phyloP scores from a whole-genome alignment of 1,140 invertebrate species.

The Lasaia peninsularis region DNA sequence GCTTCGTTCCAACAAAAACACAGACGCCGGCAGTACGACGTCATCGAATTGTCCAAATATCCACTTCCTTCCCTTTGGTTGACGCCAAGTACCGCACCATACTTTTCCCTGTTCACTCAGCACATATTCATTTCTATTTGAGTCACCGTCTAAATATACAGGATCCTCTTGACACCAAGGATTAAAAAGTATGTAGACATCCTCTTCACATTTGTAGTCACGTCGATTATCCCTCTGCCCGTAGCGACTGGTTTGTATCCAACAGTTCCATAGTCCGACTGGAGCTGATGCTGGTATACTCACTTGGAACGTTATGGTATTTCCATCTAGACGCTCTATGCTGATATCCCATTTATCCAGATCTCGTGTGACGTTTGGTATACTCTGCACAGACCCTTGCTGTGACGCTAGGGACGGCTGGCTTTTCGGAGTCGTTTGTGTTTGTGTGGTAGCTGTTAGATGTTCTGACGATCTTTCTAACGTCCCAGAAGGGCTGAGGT shows the following conservation, averaged over 20 bases:
- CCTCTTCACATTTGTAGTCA: conserved; percentile 79
- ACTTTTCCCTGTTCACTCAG: conserved; percentile 87
- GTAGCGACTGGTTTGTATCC: conserved; percentile 79
- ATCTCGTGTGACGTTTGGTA: conserved; percentile 72
- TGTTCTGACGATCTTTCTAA: conserved; percentile 64
- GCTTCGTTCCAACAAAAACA: conserved; percentile 81
- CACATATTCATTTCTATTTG: conserved; percentile 83
- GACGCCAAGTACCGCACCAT: conserved; percentile 83
- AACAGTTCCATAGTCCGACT: conserved; percentile 84
- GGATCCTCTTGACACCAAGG: conserved; percentile 86
- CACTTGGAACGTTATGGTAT: conserved; percentile 80
- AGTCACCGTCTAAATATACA: conserved; percentile 83
- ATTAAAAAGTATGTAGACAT: conserved; percentile 88
- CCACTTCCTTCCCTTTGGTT: conserved; percentile 84
- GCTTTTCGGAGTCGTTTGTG: conserved; percentile 54
- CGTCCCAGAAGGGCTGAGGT: conserved; percentile 66
- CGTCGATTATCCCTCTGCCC: conserved; percentile 75
- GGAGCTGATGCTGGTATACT: conserved; percentile 79
- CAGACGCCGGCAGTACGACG: conserved; percentile 80
- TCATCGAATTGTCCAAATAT: conserved; percentile 87
- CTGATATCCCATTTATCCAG: conserved; percentile 80
- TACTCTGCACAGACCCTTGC: conserved; percentile 69
- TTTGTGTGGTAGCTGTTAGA: conserved; percentile 52
- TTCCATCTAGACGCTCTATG: conserved; percentile 78
- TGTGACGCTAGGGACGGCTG: conserved; percentile 58